Percentiles rank a stretch among this genome's conserved stretches.
Evolutionary conservation across 2,113 vertebrate species (phyloP).

Genomic region (Tragelaphus buxtoni): DNA sequence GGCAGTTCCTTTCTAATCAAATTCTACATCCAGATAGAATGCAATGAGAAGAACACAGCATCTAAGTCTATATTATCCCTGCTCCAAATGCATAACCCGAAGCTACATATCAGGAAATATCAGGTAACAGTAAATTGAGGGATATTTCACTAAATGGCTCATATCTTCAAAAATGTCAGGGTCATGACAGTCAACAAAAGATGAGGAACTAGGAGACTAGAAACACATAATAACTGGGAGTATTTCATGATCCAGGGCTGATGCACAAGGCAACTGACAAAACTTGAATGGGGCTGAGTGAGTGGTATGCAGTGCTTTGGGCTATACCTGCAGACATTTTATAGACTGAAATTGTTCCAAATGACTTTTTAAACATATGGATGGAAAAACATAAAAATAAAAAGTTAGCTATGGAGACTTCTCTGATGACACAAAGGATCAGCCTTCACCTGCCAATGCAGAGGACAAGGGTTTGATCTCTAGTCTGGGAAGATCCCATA

Average conservation of each 20-base stretch:
- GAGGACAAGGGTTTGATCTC: background rate
- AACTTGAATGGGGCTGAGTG: background rate
- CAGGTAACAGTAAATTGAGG: too few species aligned
- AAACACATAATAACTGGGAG: background rate
- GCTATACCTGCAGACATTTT: background rate
- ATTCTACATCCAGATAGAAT: too few species aligned
- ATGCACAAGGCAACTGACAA: background rate
- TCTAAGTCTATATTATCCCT: too few species aligned
- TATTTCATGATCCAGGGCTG: background rate
- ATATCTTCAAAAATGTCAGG: background rate
- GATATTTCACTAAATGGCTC: too few species aligned
- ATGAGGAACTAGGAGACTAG: background rate
- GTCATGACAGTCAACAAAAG: background rate
- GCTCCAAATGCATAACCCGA: too few species aligned
- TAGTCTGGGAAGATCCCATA: background rate
- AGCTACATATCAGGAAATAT: too few species aligned
- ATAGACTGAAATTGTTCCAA: background rate
- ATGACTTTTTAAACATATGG: background rate
- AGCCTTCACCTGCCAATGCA: background rate
- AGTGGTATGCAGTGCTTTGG: background rate
- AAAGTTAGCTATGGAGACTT: background rate
- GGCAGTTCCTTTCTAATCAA: too few species aligned
- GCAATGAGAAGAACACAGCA: too few species aligned
- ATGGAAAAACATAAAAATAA: background rate
- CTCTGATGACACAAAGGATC: background rate